Conservation (phyloP, 2,797 vertebrate genomes). For the Coracias cyanogaster region DNA sequence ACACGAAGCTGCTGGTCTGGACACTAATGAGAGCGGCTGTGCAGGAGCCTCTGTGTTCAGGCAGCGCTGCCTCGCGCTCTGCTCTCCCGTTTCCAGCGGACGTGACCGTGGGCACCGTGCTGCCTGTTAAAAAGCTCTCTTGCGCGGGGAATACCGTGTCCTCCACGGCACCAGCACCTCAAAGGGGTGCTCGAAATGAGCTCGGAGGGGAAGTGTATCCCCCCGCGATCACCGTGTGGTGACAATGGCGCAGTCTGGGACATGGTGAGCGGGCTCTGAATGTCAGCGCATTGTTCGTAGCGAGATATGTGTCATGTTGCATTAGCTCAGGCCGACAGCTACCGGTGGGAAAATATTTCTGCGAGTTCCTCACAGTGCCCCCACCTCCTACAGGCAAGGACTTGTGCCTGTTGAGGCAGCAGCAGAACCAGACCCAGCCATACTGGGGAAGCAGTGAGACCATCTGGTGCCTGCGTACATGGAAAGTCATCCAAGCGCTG, state of each 20-base stretch:
- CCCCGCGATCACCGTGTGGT: rapidly evolving
- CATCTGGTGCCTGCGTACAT: neutral
- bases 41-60: neutral
- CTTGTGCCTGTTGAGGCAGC: neutral
- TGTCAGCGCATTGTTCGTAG: conserved; percentile 28
- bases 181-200: neutral
- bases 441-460: neutral
- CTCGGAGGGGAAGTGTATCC: neutral
- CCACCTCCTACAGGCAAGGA: conserved; percentile 40
- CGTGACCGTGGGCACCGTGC: neutral
- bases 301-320: conserved; percentile 39
- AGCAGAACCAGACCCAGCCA: neutral
- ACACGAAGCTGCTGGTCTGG: rapidly evolving
- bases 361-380: neutral
- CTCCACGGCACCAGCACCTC: neutral
- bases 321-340: conserved; percentile 58
- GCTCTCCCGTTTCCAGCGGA: neutral
- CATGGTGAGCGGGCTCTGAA: conserved; percentile 42
- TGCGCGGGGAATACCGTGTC: neutral
- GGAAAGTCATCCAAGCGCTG: neutral
- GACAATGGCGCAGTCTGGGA: neutral
- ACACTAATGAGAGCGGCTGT: neutral
- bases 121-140: neutral
- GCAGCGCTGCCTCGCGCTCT: neutral
- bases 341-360: conserved; percentile 58